Percentiles rank a stretch among this genome's conserved stretches.
Conservation (phyloP, 2,113 vertebrate genomes). For the Carettochelys insculpta region DNA sequence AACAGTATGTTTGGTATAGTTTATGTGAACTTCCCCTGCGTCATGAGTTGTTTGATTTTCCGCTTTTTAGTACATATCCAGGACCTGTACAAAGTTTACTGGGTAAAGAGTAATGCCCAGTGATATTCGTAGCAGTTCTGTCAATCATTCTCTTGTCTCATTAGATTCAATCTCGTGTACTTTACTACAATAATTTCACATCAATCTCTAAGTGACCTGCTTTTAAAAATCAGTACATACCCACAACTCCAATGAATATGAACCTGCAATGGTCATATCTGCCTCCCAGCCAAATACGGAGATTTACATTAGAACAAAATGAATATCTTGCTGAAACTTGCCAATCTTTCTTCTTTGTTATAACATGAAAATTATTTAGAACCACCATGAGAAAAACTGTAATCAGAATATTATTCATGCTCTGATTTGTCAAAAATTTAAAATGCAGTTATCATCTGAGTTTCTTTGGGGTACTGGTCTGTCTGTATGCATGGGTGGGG, state of each 20-base stretch:
- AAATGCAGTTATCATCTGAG: neutral
- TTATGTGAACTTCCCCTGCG: neutral
- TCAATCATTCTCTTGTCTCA: neutral
- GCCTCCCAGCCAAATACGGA: neutral
- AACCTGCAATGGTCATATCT: neutral
- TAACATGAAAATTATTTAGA: constrained; percentile 9
- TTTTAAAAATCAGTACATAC: neutral
- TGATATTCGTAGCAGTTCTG: neutral
- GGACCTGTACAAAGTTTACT: neutral
- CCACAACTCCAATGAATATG: neutral
- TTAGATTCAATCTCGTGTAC: neutral
- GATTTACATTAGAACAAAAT: neutral
- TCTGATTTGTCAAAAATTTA: neutral
- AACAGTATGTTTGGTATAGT: constrained; percentile 5
- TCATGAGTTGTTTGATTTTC: constrained; percentile 38
- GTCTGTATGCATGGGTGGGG: neutral
- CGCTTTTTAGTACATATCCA: neutral
- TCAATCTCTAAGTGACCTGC: neutral
- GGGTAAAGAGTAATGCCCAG: neutral
- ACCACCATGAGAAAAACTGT: neutral
- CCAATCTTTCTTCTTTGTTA: neutral
- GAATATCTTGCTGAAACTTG: neutral
- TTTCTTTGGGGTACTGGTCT: neutral
- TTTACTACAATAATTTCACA: neutral
- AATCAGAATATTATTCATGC: neutral